Percentiles rank a stretch among this genome's conserved stretches.
These are phyloP conservation scores for Coranthus polyacanthus DNA, from an alignment of 2,797 vertebrate genomes.

Conservation along the genomic window DNA sequence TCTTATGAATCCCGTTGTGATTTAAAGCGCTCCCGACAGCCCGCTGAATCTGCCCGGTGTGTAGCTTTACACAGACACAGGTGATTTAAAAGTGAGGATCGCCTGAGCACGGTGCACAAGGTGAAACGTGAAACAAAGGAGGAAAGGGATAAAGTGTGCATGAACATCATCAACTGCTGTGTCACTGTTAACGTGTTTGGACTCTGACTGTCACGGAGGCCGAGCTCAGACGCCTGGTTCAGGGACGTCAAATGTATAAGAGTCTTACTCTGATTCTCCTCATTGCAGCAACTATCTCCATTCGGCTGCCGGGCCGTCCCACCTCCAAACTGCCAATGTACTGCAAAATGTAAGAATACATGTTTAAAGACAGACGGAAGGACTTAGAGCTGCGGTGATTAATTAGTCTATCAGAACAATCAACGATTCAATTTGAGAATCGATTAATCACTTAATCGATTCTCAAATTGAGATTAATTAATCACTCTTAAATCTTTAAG, in stretches of 20 bases:
- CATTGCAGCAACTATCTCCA: slow-evolving; percentile 98
- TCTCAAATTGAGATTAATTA: too few relatives aligned
- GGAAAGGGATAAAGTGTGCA: background rate
- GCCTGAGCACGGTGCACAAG: slow-evolving; percentile 17
- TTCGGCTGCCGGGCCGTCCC: slow-evolving; percentile 93
- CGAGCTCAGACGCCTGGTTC: slow-evolving; percentile 11
- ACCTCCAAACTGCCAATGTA: slow-evolving; percentile 98
- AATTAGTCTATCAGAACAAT: too few relatives aligned
- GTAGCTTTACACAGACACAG: slow-evolving; percentile 19
- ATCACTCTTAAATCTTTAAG: too few relatives aligned
- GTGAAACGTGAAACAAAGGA: slow-evolving; percentile 17
- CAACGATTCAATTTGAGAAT: too few relatives aligned
- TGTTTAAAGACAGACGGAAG: slow-evolving; percentile 5
- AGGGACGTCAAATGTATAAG: slow-evolving; percentile 5
- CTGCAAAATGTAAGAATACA: slow-evolving; percentile 76
- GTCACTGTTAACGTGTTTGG: slow-evolving; percentile 1
- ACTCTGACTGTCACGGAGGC: slow-evolving; percentile 9
- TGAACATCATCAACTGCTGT: background rate
- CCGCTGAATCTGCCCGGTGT: slow-evolving; percentile 49
- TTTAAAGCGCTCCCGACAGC: slow-evolving; percentile 57
- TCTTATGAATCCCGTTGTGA: slow-evolving; percentile 37
- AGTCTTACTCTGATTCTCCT: slow-evolving; percentile 94
- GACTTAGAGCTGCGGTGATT: background rate
- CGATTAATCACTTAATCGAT: too few relatives aligned
- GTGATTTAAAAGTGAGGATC: slow-evolving; percentile 31